Conservation (phyloP, 2,797 vertebrate species). For the Balearica regulorum region DNA sequence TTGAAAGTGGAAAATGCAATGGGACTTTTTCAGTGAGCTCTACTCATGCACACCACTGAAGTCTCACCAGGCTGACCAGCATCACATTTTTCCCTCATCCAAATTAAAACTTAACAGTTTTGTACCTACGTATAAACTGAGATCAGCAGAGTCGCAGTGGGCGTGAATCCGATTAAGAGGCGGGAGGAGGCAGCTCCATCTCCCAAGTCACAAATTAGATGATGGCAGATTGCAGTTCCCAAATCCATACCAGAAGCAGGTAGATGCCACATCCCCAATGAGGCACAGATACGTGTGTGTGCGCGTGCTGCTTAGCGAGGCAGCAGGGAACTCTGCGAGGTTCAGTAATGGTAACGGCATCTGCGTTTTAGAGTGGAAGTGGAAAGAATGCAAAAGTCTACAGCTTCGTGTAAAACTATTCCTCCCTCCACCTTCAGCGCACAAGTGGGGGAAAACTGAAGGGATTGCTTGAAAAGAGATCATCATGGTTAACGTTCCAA, state of each 20-base stretch:
- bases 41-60: background rate
- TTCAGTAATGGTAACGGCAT: background rate
- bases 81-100: background rate
- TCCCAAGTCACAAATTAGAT: background rate
- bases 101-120: accelerated
- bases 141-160: background rate
- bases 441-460: background rate
- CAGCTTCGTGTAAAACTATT: background rate
- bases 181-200: background rate
- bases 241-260: accelerated
- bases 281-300: accelerated
- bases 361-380: background rate
- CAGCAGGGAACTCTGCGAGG: background rate
- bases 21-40: background rate
- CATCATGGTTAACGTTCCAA: background rate
- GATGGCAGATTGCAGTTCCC: background rate
- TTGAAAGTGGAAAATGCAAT: background rate
- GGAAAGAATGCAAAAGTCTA: background rate
- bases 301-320: background rate
- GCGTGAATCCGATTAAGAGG: background rate
- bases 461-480: background rate
- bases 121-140: background rate
- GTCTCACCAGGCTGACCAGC: background rate
- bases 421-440: background rate
- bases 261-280: accelerated